Base-by-base conservation (phyloP, 2,888 invertebrate species). In the Molanna angustata region DNA sequence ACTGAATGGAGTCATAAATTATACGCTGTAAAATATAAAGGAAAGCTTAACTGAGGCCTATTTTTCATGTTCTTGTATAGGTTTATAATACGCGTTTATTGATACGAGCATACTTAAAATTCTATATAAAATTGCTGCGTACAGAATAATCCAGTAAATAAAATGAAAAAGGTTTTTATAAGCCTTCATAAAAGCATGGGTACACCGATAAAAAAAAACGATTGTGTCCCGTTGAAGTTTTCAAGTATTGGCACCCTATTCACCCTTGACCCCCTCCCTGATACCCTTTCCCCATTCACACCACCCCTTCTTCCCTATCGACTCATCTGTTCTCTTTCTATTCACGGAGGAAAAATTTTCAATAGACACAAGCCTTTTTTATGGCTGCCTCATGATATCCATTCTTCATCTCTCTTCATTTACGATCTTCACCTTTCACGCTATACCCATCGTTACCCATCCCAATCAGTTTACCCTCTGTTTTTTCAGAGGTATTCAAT, bases 361-460 rank as follows among this genome's bases (percentile, higher is more conserved):
- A 47, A 53, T 48, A 54, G 54, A 48, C 52, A 35, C 19, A 31
- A 22, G 18, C 14, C 33, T 43, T 43, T 45, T 53, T 57, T 54
- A 53, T 37, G 47, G 21, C 18, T 53, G 33, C 43, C 40, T 48
- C 51, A 22, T 43, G 49, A 57, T 52, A 52, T 45, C 49, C 44
- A 54, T 54, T 54, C 51, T 54, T 57, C 43, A 42, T 45, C 46
- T 41, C 44, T 49, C 52, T 52, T 56, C 56, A 52, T 52, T 56
- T 45, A 42, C 35, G 37, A 35, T 33, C 45, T 46, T 37, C 42
- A 32, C 31, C 27, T 39, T 53, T 52, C 32, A 39, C 31, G 46
- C 14, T 22, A 27, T 47, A 33, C n/a, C n/a, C n/a, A n/a, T n/a
- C n/a, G n/a, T n/a, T n/a, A n/a, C n/a, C n/a, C n/a, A n/a, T n/a